Conservation (phyloP, 37 sponge, comb jelly and placozoan species). For the Halisarca cf. caerulea region DNA sequence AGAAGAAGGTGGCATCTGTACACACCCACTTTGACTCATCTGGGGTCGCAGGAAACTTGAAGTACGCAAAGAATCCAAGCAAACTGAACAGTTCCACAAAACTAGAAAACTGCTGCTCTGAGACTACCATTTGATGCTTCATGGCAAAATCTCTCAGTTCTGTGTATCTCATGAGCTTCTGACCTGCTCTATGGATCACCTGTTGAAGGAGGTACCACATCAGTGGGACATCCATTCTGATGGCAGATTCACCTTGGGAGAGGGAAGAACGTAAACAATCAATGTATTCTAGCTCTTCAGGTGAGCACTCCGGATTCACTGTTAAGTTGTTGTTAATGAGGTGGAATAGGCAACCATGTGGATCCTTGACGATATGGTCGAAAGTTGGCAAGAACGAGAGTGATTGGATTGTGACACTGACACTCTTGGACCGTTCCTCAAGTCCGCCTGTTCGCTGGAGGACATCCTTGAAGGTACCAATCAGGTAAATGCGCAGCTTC, state of each 20-base stretch:
- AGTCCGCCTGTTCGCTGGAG: neutral
- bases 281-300: neutral
- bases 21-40: neutral
- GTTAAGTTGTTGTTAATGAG: neutral
- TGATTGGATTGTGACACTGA: neutral
- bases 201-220: neutral
- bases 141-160: neutral
- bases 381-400: neutral
- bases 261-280: neutral
- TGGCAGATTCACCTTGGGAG: neutral
- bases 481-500: neutral
- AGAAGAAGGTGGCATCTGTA: neutral
- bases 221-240: neutral
- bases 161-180: neutral
- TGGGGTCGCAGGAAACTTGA: neutral
- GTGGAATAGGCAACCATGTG: neutral
- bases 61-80: neutral
- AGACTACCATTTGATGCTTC: neutral
- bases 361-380: neutral
- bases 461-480: constrained; percentile 1
- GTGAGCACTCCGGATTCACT: neutral
- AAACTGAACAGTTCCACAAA: neutral
- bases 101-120: constrained; percentile 5
- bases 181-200: neutral
- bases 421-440: neutral